Evolutionary conservation across 2,797 vertebrate species (phyloP).

Genomic region (Perodicticus potto): DNA sequence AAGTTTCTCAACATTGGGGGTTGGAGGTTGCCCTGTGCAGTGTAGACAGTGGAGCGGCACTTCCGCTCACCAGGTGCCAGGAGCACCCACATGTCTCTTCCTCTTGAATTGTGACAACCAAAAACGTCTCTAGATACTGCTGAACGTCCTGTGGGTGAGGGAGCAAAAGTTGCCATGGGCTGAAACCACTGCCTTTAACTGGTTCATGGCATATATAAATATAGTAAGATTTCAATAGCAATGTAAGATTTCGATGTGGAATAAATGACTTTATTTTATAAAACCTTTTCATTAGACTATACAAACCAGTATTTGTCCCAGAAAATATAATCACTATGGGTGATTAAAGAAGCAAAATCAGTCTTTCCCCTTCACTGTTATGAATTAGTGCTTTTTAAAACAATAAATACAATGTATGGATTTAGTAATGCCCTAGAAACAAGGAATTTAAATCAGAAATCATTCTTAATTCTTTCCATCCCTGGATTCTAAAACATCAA

Average conservation of each 20-base stretch:
- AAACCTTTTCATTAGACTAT: not conserved
- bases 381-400: conserved; percentile 17
- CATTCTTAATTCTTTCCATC: not conserved
- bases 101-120: not conserved
- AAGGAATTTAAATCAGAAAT: not conserved
- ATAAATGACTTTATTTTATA: not conserved
- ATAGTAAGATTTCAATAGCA: not conserved
- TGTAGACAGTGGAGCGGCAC: rapidly evolving
- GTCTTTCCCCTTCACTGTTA: not conserved
- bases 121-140: not conserved
- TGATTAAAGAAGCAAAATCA: not conserved
- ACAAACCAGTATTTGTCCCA: not conserved
- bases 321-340: not conserved
- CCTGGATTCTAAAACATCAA: not conserved
- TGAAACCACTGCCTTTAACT: not conserved
- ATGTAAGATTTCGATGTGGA: not conserved
- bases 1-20: not conserved
- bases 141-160: not conserved
- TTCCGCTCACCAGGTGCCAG: not conserved
- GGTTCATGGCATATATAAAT: not conserved
- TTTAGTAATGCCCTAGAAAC: not conserved
- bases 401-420: not conserved
- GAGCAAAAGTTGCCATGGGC: not conserved
- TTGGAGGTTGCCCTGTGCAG: not conserved
- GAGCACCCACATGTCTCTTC: not conserved